Percentiles rank a stretch among this genome's conserved stretches.
Evolutionary conservation across 2,113 vertebrate species (phyloP).

Genomic region (Nematolebias whitei): DNA sequence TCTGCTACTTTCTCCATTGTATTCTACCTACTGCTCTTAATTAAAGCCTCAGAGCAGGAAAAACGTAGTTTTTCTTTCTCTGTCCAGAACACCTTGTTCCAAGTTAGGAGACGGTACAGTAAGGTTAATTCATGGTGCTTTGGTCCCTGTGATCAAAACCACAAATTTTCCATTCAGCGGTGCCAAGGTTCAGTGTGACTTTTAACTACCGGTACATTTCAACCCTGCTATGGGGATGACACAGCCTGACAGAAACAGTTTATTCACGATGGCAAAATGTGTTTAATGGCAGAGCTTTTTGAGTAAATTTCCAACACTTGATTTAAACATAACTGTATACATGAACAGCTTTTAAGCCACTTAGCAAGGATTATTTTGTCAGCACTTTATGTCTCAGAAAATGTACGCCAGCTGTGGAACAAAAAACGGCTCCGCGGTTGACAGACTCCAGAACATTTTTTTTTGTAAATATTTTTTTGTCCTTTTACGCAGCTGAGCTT

Average conservation of each 20-base stretch:
- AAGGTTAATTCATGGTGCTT: constrained; percentile 33
- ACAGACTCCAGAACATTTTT: constrained; percentile 21
- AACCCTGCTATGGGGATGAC: constrained; percentile 33
- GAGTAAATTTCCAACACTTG: not conserved
- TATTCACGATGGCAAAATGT: constrained; percentile 13
- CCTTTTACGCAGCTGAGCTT: constrained; percentile 19
- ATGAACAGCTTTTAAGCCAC: not conserved
- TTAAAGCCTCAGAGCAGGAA: constrained; percentile 8
- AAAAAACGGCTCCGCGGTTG: constrained; percentile 8
- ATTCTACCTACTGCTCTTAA: constrained; percentile 19
- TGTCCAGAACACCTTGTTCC: constrained; percentile 54
- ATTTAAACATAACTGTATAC: constrained; percentile 13
- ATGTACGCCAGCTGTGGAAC: constrained; percentile 6
- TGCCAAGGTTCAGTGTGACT: constrained; percentile 60
- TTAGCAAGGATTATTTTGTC: not conserved
- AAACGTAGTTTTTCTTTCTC: constrained; percentile 33
- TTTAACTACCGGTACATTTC: constrained; percentile 45
- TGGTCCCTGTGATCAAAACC: constrained; percentile 63
- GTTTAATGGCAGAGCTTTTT: constrained; percentile 15
- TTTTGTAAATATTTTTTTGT: constrained; percentile 17
- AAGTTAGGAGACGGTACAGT: constrained; percentile 40
- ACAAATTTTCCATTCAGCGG: constrained; percentile 68
- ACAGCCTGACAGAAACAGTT: constrained; percentile 36
- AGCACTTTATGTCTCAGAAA: constrained; percentile 5
- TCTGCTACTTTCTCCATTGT: constrained; percentile 25